Conservation (phyloP, 2,113 vertebrate genomes). For the Silurus glanis region DNA sequence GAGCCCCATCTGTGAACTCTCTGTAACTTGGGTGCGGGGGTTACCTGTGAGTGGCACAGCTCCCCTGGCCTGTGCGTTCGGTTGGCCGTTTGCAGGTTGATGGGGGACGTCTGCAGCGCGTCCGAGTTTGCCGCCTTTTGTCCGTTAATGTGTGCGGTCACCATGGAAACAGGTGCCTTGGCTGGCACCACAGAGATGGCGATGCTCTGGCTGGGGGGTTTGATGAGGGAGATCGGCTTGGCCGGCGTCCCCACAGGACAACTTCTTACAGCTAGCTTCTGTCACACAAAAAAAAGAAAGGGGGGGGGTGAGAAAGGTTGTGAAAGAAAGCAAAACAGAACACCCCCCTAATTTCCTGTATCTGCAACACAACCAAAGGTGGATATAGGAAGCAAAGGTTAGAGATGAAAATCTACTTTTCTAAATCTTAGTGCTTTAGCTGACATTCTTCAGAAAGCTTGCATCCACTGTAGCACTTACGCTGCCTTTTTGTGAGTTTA, state of each 20-base stretch:
- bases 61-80: slow-evolving; percentile 67
- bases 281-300: slow-evolving; percentile 51
- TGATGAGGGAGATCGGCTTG: slow-evolving; percentile 77
- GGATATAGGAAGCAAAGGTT: not conserved
- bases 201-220: slow-evolving; percentile 73
- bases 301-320: not conserved
- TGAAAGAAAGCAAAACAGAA: slow-evolving; percentile 11
- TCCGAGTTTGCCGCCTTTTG: slow-evolving; percentile 72
- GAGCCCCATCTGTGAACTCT: not conserved
- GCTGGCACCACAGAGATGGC: slow-evolving; percentile 78
- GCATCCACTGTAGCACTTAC: not conserved
- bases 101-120: slow-evolving; percentile 73
- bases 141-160: slow-evolving; percentile 81
- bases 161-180: slow-evolving; percentile 81
- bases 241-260: slow-evolving; percentile 74
- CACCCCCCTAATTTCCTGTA: not conserved
- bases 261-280: slow-evolving; percentile 80
- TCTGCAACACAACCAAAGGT: slow-evolving; percentile 2
- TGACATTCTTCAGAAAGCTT: not conserved
- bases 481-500: not conserved
- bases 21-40: too few relatives aligned
- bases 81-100: slow-evolving; percentile 76
- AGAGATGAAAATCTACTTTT: slow-evolving; percentile 10
- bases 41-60: slow-evolving; percentile 53
- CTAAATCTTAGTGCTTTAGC: slow-evolving; percentile 5